phyloP scores from a whole-genome alignment of 1,140 invertebrate species.

The Contarinia nasturtii region DNA sequence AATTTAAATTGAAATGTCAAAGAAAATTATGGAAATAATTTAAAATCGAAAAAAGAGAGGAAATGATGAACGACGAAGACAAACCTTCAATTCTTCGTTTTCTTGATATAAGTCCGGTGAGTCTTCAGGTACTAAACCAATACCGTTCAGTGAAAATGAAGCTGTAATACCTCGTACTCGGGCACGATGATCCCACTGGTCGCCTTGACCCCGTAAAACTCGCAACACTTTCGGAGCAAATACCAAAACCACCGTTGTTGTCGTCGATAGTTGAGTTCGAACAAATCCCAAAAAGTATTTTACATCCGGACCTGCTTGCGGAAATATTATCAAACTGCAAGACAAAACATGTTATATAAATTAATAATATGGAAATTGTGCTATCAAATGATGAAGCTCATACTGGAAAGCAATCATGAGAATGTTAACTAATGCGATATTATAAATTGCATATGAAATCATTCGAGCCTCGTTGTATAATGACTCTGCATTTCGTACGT shows the following conservation, averaged over 20 bases:
- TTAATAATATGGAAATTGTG: too few relatives aligned
- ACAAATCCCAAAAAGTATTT: conserved; percentile 76
- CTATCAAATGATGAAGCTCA: too few relatives aligned
- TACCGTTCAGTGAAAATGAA: conserved; percentile 68
- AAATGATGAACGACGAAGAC: background rate
- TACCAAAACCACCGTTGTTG: conserved; percentile 62
- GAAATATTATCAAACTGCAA: conserved; percentile 61
- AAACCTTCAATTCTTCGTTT: conserved; percentile 76
- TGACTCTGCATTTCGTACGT: conserved; percentile 76
- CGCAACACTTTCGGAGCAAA: conserved; percentile 73
- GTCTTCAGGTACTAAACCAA: conserved; percentile 56
- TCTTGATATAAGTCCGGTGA: conserved; percentile 70
- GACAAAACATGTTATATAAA: too few relatives aligned
- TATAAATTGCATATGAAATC: conserved; percentile 85
- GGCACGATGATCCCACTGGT: conserved; percentile 67
- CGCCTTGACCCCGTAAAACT: conserved; percentile 61
- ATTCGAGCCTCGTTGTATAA: conserved; percentile 80
- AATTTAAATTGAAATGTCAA: conserved; percentile 1
- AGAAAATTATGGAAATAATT: too few relatives aligned
- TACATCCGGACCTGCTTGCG: conserved; percentile 67
- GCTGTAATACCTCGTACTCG: conserved; percentile 60
- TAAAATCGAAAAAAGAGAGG: background rate
- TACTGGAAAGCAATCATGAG: conserved; percentile 79
- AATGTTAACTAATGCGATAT: conserved; percentile 79
- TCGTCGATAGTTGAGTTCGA: conserved; percentile 69